Evolutionary conservation across 92 coral and sea anemone genomes (phyloP), one percentile per base, ranked within the genome.

Genomic region (Parazoanthus atlanticus): DNA sequence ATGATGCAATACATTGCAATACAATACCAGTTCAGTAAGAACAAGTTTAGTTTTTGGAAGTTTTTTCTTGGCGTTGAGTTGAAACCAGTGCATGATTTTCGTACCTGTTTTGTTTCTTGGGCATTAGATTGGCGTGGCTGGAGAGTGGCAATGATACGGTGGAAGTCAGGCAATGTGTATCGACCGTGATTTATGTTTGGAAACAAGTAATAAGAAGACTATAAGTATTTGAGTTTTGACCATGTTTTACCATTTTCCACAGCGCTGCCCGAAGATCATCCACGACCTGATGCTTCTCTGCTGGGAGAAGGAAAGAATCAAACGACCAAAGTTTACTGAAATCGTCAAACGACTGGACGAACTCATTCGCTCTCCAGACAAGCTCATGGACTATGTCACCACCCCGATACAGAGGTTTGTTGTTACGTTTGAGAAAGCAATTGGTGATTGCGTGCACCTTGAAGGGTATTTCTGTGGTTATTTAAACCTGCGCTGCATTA

Each of bases 281-380:
- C 95, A 93, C 54, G 80, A 86, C 54, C 38, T 96, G 41, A 93
- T 96, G 99, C 86, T 96, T 93, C 93, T 91, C 28, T 95, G 99
- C 81, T 96, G 99, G 99, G 93, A 92, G 73, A 91, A 86, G 67
- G 99, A 95, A 76, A 91, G 94, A 88, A 73, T 86, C 58, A 89
- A 86, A 64, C 90, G 99, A 58, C 99, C 99, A 9, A 90, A 85
- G 82, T 96, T 96, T 76, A 83, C 86, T 32, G 95, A 91, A 32
- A 95, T 96, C 54, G 89, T 96, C 47, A 88, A 88, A 67, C 88
- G 87, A 33, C 58, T 95, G 33, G 98, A 96, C 32, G 96, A 93
- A 31, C 86, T 95, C 54, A 96, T 96, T 23, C 98, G 98, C 41
- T 92, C 99, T 28, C 99, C 99, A 3, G 98, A 96, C 86, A 93